Evolutionary conservation across 1,140 invertebrate species (phyloP).

Genomic region (Lordiphosa mommai): DNA sequence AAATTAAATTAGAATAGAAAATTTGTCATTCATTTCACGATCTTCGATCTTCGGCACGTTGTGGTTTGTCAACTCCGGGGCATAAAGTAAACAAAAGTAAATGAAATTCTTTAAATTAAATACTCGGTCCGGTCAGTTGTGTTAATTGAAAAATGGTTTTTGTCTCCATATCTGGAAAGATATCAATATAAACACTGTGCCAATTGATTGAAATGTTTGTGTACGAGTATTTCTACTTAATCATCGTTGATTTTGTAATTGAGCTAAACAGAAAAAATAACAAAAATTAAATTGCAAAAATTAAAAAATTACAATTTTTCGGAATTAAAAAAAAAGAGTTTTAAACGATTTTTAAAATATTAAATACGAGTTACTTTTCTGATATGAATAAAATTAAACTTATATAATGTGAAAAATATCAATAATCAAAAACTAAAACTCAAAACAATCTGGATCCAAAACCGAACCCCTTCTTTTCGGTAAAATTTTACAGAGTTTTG

Average conservation of each 20-base stretch:
- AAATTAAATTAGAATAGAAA: no score
- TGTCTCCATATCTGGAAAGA: conserved; percentile 10
- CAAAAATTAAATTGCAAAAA: conserved; percentile 10
- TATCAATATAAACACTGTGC: conserved; percentile 11
- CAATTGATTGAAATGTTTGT: conserved; percentile 50
- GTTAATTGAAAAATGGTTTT: conserved; percentile 42
- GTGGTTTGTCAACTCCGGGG: conserved; percentile 26
- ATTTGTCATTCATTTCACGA: conserved; percentile 58
- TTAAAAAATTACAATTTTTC: no score
- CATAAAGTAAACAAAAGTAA: conserved; percentile 8
- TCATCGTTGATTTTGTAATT: conserved; percentile 44
- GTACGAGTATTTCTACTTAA: conserved; percentile 24
- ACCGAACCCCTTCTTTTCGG: no score
- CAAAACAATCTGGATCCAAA: no score
- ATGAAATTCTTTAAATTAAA: conserved; percentile 70
- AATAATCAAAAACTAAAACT: no score
- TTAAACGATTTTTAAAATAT: no score
- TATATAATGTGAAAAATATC: no score
- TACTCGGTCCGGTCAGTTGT: conserved; percentile 22
- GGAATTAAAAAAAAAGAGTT: no score
- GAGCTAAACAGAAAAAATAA: conserved; percentile 14
- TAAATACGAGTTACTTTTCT: no score
- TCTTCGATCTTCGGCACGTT: conserved; percentile 21
- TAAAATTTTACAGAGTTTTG: no score
- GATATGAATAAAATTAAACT: no score